A percentile compares a stretch with the other conserved stretches of the same genome.
phyloP scores from a whole-genome alignment of 2,888 invertebrate genomes.

The Drosophila nigricruria region DNA sequence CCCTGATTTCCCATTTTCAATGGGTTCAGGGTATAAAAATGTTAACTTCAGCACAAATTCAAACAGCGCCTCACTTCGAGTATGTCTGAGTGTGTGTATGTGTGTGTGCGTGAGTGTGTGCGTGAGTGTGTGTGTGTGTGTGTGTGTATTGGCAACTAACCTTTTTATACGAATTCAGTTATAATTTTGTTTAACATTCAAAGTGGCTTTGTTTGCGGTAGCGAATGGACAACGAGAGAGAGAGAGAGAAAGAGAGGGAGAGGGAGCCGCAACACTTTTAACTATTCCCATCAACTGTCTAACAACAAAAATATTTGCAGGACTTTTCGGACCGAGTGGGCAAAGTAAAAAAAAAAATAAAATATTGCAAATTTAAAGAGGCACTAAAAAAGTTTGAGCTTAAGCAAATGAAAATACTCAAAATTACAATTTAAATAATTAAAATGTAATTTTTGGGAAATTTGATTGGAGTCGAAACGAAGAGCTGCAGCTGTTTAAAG shows the following conservation, averaged over 20 bases:
- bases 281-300: constrained; percentile 57
- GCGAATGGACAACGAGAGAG: neutral
- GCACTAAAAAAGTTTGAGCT: constrained; percentile 7
- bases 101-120: constrained; percentile 15
- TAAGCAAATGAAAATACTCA: constrained; percentile 14
- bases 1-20: too few relatives aligned
- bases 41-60: constrained; percentile 81
- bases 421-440: neutral
- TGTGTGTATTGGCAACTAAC: constrained; percentile 66
- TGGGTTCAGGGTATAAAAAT: too few relatives aligned
- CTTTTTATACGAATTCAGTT: constrained; percentile 72
- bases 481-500: too few relatives aligned
- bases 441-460: neutral
- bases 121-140: constrained; percentile 18
- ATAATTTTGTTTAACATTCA: constrained; percentile 80
- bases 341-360: neutral
- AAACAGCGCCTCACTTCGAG: constrained; percentile 63
- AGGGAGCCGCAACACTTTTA: constrained; percentile 41
- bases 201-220: constrained; percentile 71
- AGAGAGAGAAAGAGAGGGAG: neutral
- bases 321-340: constrained; percentile 22
- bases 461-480: neutral
- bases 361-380: neutral
- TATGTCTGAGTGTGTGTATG: constrained; percentile 18
- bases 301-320: constrained; percentile 60